Evolutionary conservation across 2,797 vertebrate species (phyloP).

Genomic region (Coranthus polyacanthus): DNA sequence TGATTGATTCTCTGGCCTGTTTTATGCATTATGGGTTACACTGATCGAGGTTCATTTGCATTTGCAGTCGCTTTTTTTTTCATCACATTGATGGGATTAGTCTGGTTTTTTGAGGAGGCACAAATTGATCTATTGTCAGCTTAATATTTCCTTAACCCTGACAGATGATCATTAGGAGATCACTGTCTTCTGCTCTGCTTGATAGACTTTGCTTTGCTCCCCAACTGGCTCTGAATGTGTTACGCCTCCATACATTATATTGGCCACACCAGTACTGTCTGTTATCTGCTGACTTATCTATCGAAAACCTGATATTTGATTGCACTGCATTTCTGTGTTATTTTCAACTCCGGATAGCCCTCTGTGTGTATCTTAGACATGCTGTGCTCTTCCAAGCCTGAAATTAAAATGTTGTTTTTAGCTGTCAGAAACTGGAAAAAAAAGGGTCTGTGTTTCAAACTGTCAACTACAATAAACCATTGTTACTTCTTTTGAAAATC

Average conservation of each 20-base stretch:
- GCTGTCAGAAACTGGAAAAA: slow-evolving; percentile 38
- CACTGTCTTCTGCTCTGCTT: slow-evolving; percentile 14
- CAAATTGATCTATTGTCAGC: slow-evolving; percentile 47
- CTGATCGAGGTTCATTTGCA: slow-evolving; percentile 47
- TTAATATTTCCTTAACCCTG: slow-evolving; percentile 42
- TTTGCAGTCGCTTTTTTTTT: slow-evolving; percentile 30
- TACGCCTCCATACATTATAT: not conserved
- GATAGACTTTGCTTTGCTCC: slow-evolving; percentile 29
- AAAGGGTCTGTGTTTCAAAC: slow-evolving; percentile 13
- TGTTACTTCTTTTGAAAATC: slow-evolving; percentile 27
- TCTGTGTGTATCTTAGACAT: slow-evolving; percentile 18
- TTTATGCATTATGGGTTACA: slow-evolving; percentile 48
- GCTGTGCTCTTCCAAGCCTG: slow-evolving; percentile 43
- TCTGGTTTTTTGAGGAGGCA: slow-evolving; percentile 8
- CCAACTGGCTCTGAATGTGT: not conserved
- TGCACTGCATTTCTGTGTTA: slow-evolving; percentile 23
- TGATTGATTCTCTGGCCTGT: slow-evolving; percentile 28
- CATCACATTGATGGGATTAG: slow-evolving; percentile 5
- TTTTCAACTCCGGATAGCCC: slow-evolving; percentile 27
- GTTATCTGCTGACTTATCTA: slow-evolving; percentile 20
- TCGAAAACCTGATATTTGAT: slow-evolving; percentile 21
- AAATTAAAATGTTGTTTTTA: slow-evolving; percentile 64
- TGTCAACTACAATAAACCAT: slow-evolving; percentile 34
- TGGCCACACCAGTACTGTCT: not conserved
- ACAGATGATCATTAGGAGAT: slow-evolving; percentile 42